Percentiles rank a stretch among this genome's conserved stretches.
Conservation (phyloP, 2,113 vertebrate species). For the Tyrannus savana region DNA sequence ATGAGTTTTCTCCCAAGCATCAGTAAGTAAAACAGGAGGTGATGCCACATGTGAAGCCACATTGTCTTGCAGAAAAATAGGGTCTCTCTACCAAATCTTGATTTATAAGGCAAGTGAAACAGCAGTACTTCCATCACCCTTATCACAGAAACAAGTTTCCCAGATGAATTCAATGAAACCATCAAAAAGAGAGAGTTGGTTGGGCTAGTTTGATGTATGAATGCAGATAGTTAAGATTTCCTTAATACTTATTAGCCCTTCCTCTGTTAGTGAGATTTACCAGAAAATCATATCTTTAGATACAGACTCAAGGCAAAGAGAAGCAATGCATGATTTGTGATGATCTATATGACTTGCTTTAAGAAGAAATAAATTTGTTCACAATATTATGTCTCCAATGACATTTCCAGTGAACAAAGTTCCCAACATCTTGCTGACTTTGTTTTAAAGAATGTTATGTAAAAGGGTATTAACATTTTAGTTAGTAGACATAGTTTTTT, state of each 20-base stretch:
- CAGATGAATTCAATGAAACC: background rate
- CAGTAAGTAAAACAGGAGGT: background rate
- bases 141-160: background rate
- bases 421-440: background rate
- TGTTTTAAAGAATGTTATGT: background rate
- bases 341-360: background rate
- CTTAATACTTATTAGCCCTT: background rate
- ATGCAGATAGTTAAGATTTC: background rate
- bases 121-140: background rate
- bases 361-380: background rate
- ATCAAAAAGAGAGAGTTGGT: background rate
- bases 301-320: background rate
- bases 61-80: background rate
- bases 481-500: background rate
- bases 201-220: background rate
- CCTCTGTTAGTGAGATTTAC: background rate
- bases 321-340: background rate
- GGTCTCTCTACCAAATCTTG: background rate
- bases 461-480: background rate
- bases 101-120: background rate
- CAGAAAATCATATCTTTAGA: background rate
- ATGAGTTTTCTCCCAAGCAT: background rate
- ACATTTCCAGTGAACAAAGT: background rate
- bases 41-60: background rate
- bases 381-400: background rate